Conservation (phyloP, 1,140 invertebrate species). For the Cydia pomonella region DNA sequence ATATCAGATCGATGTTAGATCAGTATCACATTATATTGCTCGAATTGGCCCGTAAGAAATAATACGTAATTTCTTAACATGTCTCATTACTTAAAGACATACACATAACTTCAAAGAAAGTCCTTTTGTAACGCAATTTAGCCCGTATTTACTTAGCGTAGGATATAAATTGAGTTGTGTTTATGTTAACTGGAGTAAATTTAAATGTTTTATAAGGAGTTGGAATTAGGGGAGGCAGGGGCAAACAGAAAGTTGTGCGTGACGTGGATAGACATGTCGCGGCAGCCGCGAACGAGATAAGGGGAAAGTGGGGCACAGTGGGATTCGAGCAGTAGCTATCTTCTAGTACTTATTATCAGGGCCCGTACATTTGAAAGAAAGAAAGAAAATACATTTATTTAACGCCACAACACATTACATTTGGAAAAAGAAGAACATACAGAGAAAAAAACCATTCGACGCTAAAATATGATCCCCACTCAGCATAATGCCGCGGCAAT, state of each 20-base stretch:
- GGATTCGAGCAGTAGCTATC: background rate
- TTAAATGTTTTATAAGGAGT: constrained; percentile 22
- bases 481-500: no score
- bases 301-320: background rate
- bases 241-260: constrained; percentile 9
- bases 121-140: background rate
- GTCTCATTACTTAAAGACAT: background rate
- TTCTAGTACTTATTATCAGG: no score
- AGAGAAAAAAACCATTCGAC: no score
- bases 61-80: background rate
- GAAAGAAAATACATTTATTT: no score
- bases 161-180: background rate
- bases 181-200: constrained; percentile 1
- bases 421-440: no score
- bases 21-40: no score
- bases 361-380: no score
- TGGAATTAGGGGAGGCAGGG: background rate
- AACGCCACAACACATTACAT: no score
- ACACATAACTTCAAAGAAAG: constrained; percentile 7
- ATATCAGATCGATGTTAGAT: no score
- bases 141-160: background rate
- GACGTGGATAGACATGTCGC: constrained; percentile 13
- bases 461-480: no score
- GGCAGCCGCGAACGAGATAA: constrained; percentile 15
- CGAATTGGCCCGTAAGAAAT: background rate